Conservation (phyloP, 2,888 invertebrate species). For the Linyphia triangularis region DNA sequence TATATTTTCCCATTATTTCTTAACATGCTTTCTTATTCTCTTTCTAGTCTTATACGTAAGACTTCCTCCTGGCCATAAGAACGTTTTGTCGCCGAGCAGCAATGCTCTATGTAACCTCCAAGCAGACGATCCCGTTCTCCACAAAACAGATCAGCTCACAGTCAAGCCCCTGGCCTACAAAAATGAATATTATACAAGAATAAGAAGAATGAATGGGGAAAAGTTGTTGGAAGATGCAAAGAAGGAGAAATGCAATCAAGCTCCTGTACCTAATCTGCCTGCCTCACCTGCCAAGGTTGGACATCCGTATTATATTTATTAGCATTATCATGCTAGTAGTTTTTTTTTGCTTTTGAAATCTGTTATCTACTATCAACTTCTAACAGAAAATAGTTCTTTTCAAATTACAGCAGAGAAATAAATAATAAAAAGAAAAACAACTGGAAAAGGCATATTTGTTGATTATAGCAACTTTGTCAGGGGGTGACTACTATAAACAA, state of each 20-base stretch:
- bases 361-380: no score
- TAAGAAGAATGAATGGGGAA: conserved; percentile 68
- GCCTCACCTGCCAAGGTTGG: conserved; percentile 71
- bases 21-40: conserved; percentile 5
- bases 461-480: no score
- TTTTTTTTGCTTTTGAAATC: not conserved
- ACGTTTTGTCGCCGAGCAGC: conserved; percentile 36
- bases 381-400: no score
- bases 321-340: not conserved
- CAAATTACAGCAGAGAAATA: no score
- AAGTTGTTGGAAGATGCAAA: conserved; percentile 62
- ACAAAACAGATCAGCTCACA: conserved; percentile 56
- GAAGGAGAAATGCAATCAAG: conserved; percentile 67
- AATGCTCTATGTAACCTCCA: conserved; percentile 54
- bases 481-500: no score
- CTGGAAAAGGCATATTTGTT: no score
- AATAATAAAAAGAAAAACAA: no score
- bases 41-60: conserved; percentile 71
- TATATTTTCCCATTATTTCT: no score
- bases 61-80: conserved; percentile 71
- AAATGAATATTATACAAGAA: conserved; percentile 66
- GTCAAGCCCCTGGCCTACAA: conserved; percentile 65
- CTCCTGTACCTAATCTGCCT: conserved; percentile 58
- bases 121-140: conserved; percentile 38
- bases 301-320: no score